Base-by-base conservation (phyloP, 2,797 vertebrate genomes). In the Danio kyathit region DNA sequence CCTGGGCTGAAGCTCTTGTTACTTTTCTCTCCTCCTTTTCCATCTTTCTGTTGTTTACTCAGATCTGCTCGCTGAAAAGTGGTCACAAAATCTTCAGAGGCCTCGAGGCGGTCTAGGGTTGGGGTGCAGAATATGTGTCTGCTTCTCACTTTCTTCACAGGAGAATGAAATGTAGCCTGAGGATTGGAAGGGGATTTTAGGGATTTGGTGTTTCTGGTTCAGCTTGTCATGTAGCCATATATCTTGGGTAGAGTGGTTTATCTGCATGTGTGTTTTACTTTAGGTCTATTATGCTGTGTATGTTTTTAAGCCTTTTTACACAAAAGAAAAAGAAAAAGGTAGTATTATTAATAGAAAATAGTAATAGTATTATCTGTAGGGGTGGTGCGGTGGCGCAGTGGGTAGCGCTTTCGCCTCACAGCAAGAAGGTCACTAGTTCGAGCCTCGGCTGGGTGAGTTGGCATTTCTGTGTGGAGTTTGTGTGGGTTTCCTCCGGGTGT, bases 111-210 rank as follows among this genome's bases (percentile, higher is more conserved):
- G n/a, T n/a, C 8, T 46, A 44, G 56, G 65, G 75, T 79, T 72
- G 60, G 17, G 16, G 29, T 40, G 49, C 57, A 64, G 7, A 63
- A n/a, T 51, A 71, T 52, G 29, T 13, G 51, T 56, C 46, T 64
- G 57, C 57, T 48, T 57, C 49, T 75, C 41, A 70, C 44, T 73
- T 51, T 80, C 67, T 79, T 74, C 72, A 21, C 9, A 76, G 59
- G 40, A 74, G 60, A 54, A 41, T 57, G n/a, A 80, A 73, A 65
- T 48, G 38, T 78, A 82, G 64, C 73, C 80, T 44, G 49, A 76
- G 48, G 74, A 77, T 83, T 65, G 61, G 54, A 46, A 60, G 54
- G 40, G 52, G 52, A 38, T 74, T 74, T 74, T 17, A 74, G 54
- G 59, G 43, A 59, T 40, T 71, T 72, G 4, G 3, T 38, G 46